phyloP scores from a whole-genome alignment of 2,888 invertebrate genomes.

The Melikaiella ostensackeni region DNA sequence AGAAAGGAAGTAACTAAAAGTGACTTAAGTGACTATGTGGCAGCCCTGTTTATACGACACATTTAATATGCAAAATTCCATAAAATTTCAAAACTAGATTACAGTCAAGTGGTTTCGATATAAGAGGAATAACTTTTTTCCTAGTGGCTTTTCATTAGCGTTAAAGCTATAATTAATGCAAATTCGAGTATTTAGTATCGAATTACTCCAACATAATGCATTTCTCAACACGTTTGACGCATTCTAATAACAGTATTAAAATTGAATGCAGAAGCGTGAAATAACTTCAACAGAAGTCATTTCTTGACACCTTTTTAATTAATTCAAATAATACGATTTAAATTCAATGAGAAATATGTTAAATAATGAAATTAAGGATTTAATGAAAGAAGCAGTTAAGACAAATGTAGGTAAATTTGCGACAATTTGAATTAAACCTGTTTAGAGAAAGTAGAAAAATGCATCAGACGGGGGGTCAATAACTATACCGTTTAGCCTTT shows the following conservation, averaged over 20 bases:
- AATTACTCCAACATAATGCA: neutral
- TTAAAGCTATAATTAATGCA: neutral
- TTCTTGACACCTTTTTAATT: constrained; percentile 12
- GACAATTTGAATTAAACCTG: neutral
- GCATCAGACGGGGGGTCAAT: neutral
- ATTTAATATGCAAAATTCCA: neutral
- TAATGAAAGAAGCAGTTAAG: neutral
- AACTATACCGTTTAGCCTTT: constrained; percentile 4
- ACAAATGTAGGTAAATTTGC: neutral
- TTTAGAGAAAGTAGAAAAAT: neutral
- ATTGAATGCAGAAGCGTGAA: neutral
- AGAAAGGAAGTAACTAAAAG: too few species aligned
- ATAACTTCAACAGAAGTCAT: neutral
- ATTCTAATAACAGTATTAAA: neutral
- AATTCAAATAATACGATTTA: neutral
- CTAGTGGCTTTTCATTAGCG: neutral
- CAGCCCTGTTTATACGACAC: too few species aligned
- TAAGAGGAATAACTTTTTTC: neutral
- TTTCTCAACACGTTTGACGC: neutral
- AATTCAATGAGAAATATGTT: neutral
- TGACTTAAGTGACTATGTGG: too few species aligned
- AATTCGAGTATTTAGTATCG: neutral
- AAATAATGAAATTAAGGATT: neutral
- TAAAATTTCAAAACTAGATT: neutral
- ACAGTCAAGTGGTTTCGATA: neutral